Conservation (phyloP, 1,140 invertebrate genomes). For the Caenorhabditis tropicalis region DNA sequence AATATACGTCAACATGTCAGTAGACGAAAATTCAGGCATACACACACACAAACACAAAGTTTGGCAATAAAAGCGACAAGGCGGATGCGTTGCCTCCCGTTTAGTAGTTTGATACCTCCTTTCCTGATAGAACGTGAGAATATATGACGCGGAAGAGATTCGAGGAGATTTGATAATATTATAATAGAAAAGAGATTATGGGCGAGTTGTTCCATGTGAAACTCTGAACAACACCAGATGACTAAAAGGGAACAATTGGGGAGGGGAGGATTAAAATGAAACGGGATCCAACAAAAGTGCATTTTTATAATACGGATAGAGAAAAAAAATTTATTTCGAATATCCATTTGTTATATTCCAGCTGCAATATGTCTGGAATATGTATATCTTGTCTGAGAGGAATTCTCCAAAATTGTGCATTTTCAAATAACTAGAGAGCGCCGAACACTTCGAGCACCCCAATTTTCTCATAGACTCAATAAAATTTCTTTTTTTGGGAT, state of each 20-base stretch:
- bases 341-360: background rate
- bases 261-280: background rate
- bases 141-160: background rate
- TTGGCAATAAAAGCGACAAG: conserved; percentile 19
- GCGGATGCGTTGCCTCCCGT: background rate
- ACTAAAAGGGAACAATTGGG: background rate
- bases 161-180: background rate
- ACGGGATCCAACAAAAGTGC: background rate
- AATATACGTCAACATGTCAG: conserved; percentile 22
- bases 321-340: too few relatives aligned
- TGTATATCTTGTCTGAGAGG: background rate
- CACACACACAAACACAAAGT: too few relatives aligned
- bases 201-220: too few relatives aligned
- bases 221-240: too few relatives aligned
- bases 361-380: background rate
- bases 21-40: background rate
- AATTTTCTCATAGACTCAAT: background rate
- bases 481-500: background rate
- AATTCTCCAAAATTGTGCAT: background rate
- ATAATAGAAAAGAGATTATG: background rate
- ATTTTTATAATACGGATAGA: background rate
- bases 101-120: conserved; percentile 33
- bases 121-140: background rate
- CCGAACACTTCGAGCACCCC: background rate
- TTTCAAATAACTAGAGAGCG: background rate